A percentile compares a stretch with the other conserved stretches of the same genome.
These are phyloP conservation scores for Netelia fuscicornis DNA, from an alignment of 2,888 invertebrate genomes.

Conservation along the genomic window DNA sequence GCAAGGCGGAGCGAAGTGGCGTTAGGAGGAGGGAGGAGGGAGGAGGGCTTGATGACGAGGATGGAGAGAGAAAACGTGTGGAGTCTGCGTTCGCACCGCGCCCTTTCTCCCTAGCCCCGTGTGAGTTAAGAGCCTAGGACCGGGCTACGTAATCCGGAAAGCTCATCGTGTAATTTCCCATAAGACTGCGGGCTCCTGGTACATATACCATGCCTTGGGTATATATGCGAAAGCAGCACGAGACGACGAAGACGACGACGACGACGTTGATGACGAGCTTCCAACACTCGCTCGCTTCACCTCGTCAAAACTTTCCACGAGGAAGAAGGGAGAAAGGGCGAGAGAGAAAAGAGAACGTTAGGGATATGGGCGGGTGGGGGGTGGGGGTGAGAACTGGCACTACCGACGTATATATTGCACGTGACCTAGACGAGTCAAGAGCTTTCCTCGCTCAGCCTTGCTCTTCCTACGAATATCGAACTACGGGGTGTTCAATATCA, in stretches of 20 bases:
- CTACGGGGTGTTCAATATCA: not conserved
- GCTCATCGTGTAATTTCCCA: constrained; percentile 82
- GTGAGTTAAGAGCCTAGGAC: constrained; percentile 68
- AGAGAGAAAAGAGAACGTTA: not conserved
- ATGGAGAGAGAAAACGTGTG: constrained; percentile 47
- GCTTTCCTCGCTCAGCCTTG: constrained; percentile 68
- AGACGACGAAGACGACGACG: constrained; percentile 45
- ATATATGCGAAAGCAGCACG: constrained; percentile 10
- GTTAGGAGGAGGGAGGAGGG: constrained; percentile 54
- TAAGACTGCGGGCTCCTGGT: constrained; percentile 73
- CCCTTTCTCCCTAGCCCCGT: constrained; percentile 51
- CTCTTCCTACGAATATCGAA: constrained; percentile 15
- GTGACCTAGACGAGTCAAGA: constrained; percentile 63
- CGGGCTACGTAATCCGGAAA: constrained; percentile 69
- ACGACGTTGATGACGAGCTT: constrained; percentile 59
- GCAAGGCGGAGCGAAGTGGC: constrained; percentile 15
- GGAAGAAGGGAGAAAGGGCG: constrained; percentile 26
- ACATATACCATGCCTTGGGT: not conserved
- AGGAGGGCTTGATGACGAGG: constrained; percentile 17
- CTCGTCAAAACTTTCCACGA: constrained; percentile 69
- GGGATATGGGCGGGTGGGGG: not conserved
- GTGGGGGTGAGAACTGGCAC: not conserved
- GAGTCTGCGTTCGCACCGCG: constrained; percentile 56
- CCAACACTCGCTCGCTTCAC: constrained; percentile 58
- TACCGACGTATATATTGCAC: constrained; percentile 28